These are phyloP conservation scores for Corythaeola cristata DNA, from an alignment of 2,113 vertebrate genomes.

Conservation along the genomic window DNA sequence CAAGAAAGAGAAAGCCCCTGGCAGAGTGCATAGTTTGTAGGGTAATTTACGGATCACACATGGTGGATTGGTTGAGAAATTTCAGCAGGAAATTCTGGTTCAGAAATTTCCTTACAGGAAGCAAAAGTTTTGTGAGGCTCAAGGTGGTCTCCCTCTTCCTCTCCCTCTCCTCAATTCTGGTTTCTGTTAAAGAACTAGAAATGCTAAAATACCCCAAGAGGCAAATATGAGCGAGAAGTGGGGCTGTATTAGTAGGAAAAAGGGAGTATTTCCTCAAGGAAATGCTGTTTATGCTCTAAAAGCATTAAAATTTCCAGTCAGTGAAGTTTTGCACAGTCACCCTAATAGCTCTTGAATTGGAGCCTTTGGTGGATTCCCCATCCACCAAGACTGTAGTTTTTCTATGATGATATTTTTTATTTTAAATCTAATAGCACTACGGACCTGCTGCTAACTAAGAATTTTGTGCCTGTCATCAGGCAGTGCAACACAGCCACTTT, in stretches of 20 bases:
- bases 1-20: background rate
- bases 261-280: background rate
- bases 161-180: background rate
- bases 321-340: background rate
- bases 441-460: background rate
- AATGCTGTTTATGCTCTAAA: background rate
- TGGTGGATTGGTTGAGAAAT: background rate
- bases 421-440: background rate
- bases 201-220: background rate
- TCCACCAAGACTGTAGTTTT: background rate
- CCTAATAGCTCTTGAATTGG: background rate
- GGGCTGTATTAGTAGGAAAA: background rate
- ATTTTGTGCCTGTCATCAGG: background rate
- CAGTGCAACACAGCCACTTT: background rate
- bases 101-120: background rate
- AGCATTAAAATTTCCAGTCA: background rate
- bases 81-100: background rate
- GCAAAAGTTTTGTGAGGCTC: background rate
- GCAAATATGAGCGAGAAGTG: background rate
- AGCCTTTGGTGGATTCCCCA: background rate
- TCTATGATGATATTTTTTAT: background rate
- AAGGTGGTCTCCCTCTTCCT: too few relatives aligned
- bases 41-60: background rate
- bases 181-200: background rate
- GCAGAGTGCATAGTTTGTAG: background rate